Base-by-base conservation (phyloP, 2,113 vertebrate genomes). In the Laterallus jamaicensis region DNA sequence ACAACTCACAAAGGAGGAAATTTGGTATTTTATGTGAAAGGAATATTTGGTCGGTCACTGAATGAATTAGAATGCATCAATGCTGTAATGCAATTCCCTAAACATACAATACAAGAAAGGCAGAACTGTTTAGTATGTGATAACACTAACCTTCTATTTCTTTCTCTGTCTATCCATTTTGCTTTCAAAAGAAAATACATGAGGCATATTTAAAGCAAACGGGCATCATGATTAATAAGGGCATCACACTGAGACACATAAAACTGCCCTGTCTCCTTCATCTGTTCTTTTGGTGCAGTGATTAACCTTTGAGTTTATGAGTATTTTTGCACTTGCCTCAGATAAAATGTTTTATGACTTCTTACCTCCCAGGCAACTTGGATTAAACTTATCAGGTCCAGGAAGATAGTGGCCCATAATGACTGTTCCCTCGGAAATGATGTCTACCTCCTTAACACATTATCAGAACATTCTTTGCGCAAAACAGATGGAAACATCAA, bases 301-400 rank as follows among this genome's bases (percentile, higher is more conserved):
- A 98, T 98, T 98, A 98, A 98, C 98, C 98, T 98, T 98, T 98
- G 97, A 96, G 95, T 98, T 98, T 98, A 98, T 98, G 98, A 97
- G 96, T 97, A 98, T 94, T 98, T 98, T 98, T 97, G 90, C 96
- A 97, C 94, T 98, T 97, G 82, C 95, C 93, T 98, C 95, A 97
- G 92, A 98, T 98, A 98, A 98, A 98, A 96, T 97, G 96, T 98
- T 98, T 98, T 98, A 98, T 97, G 93, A 96, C 95, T 98, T 98
- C 91, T 97, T 98, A 92, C 97, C 98, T 98, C 95, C 96, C 95
- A 97, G 98, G 98, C 98, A 98, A 98, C 96, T 97, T 97, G 97
- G 89, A 98, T 98, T 98, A 98, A 98, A 98, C 70, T 97, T 97
- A 97, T 96, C 96, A 96, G 88, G 81, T 86, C 95, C 54, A 37